These are phyloP conservation scores for Idaea straminata DNA, from an alignment of 2,888 invertebrate genomes.

Conservation along the genomic window DNA sequence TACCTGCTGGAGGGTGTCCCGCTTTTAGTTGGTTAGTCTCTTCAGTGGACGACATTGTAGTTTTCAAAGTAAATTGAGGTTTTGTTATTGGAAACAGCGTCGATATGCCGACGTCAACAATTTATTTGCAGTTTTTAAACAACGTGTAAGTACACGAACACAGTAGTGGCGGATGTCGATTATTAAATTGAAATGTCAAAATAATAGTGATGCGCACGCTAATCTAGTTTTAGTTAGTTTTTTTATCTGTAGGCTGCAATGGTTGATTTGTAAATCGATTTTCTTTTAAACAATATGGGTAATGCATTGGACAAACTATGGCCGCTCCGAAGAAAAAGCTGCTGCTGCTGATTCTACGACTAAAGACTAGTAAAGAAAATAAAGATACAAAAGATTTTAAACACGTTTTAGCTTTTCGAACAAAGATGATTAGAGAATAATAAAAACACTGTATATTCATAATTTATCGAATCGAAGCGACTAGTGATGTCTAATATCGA, in stretches of 20 bases:
- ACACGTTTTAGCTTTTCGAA: too few relatives aligned
- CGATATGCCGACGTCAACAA: conserved; percentile 34
- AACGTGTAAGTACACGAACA: conserved; percentile 55
- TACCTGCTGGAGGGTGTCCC: conserved; percentile 95
- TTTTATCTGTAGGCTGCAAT: conserved; percentile 4
- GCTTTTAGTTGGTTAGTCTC: conserved; percentile 88
- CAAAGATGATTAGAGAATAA: too few relatives aligned
- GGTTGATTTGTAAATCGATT: not conserved
- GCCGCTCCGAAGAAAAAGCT: too few relatives aligned
- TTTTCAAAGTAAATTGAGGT: conserved; percentile 16
- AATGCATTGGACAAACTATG: too few relatives aligned
- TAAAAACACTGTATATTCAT: too few relatives aligned
- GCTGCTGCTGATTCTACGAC: too few relatives aligned
- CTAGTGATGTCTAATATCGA: too few relatives aligned
- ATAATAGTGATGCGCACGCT: conserved; percentile 22
- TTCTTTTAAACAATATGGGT: too few relatives aligned
- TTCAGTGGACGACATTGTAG: conserved; percentile 67
- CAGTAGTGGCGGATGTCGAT: conserved; percentile 7
- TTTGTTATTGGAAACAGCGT: conserved; percentile 13
- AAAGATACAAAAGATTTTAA: too few relatives aligned
- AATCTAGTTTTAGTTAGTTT: conserved; percentile 3
- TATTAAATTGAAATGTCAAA: conserved; percentile 29
- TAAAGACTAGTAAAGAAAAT: too few relatives aligned
- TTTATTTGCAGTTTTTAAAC: conserved; percentile 27
- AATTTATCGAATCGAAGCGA: too few relatives aligned